Conservation (phyloP, 92 coral and sea anemone genomes). For the Anthopleura xanthogrammica region DNA sequence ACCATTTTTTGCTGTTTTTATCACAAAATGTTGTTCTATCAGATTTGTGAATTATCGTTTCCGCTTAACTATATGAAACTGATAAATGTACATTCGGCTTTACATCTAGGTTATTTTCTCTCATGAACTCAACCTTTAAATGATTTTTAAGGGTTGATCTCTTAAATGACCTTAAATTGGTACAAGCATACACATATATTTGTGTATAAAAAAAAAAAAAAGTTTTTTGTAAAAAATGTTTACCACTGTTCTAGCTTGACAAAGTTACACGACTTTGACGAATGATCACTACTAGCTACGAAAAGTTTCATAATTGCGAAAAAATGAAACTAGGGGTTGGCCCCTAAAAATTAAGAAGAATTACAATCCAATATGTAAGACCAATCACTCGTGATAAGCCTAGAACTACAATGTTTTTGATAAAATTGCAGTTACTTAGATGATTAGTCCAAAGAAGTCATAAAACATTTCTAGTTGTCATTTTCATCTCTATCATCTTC, state of each 20-base stretch:
- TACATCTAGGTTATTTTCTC: constrained; percentile 1
- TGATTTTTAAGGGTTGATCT: constrained; percentile 1
- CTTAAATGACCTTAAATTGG: not conserved
- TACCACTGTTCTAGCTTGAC: not conserved
- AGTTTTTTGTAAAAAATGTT: not conserved
- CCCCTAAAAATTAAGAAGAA: not conserved
- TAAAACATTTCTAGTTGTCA: not conserved
- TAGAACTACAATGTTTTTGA: not conserved
- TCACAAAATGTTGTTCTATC: not conserved
- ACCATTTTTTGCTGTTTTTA: constrained; percentile 5
- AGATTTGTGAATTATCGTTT: not conserved
- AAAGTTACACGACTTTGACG: constrained; percentile 1
- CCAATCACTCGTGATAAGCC: not conserved
- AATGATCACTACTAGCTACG: not conserved
- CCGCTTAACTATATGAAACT: not conserved
- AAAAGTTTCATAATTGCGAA: not conserved
- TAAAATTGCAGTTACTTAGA: not conserved
- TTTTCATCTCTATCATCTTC: not conserved
- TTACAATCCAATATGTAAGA: not conserved
- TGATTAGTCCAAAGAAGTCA: not conserved
- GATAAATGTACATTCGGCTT: not conserved
- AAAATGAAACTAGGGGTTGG: not conserved
- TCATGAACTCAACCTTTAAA: not conserved
- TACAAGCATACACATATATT: not conserved
- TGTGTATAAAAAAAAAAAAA: not conserved